Conservation (phyloP, 2,797 vertebrate species). For the Anolis apletophallus region DNA sequence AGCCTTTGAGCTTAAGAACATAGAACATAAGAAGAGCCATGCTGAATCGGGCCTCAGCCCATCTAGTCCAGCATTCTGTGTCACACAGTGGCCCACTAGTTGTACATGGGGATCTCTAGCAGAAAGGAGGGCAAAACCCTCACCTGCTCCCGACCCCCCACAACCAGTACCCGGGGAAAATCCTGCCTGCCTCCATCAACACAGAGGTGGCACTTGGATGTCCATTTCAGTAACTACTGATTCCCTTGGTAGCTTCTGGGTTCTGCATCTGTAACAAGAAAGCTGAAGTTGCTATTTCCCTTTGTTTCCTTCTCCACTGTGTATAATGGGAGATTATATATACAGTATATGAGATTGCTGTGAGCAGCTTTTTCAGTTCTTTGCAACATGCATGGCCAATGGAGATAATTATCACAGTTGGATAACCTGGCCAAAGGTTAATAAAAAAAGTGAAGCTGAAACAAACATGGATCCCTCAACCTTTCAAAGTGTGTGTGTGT, state of each 20-base stretch:
- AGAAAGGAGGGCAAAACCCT: too few species aligned
- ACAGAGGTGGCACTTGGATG: too few species aligned
- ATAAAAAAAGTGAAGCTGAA: slow-evolving; percentile 21
- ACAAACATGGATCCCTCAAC: background rate
- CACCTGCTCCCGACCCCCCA: too few species aligned
- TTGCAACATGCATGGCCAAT: background rate
- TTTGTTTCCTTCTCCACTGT: background rate
- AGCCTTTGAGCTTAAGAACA: background rate
- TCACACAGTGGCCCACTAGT: too few species aligned
- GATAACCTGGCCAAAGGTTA: background rate
- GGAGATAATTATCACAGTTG: background rate
- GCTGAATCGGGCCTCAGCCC: too few species aligned
- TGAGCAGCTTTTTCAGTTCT: background rate
- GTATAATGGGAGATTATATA: background rate
- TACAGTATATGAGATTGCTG: background rate
- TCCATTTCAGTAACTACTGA: too few species aligned
- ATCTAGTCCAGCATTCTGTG: too few species aligned
- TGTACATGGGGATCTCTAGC: too few species aligned
- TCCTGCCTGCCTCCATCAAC: too few species aligned
- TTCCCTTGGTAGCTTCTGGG: too few species aligned
- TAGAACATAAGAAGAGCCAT: too few species aligned
- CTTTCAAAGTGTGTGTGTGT: background rate
- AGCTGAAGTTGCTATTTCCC: background rate
- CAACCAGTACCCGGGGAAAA: too few species aligned
- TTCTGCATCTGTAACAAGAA: background rate